Percentiles rank a stretch among this genome's conserved stretches.
These are phyloP conservation scores for Anthophora plumipes DNA, from an alignment of 2,888 invertebrate species.

Conservation along the genomic window DNA sequence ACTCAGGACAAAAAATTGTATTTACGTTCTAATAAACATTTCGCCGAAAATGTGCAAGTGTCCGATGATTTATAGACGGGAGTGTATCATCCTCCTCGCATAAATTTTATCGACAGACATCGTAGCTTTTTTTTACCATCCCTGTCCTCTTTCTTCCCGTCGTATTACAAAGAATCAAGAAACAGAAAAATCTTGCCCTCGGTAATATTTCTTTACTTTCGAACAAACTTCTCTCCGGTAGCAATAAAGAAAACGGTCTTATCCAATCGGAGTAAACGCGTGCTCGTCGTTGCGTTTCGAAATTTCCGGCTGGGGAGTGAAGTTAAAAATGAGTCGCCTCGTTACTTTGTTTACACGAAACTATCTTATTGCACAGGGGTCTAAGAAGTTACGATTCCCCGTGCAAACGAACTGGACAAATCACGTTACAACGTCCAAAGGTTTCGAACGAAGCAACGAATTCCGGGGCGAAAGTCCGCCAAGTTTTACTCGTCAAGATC, in stretches of 20 bases:
- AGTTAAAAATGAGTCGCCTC: conserved; percentile 9
- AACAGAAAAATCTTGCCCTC: no score
- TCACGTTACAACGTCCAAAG: conserved; percentile 23
- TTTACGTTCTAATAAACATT: no score
- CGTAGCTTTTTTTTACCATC: not conserved
- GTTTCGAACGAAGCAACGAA: conserved; percentile 9
- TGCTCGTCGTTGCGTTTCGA: not conserved
- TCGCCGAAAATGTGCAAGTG: no score
- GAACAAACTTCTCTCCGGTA: no score
- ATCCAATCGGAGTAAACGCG: not conserved
- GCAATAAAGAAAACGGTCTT: not conserved
- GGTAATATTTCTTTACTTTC: no score
- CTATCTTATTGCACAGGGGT: conserved; percentile 6
- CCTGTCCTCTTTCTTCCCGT: not conserved
- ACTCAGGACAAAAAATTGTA: no score
- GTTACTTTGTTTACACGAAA: conserved; percentile 33
- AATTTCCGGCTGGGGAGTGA: not conserved
- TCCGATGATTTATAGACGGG: no score
- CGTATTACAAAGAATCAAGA: no score
- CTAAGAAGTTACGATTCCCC: conserved; percentile 22
- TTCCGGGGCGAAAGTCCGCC: conserved; percentile 11
- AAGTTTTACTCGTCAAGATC: conserved; percentile 17
- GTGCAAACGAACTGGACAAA: conserved; percentile 36
- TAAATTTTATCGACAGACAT: not conserved
- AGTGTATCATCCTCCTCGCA: not conserved